Percentiles rank a stretch among this genome's conserved stretches.
Evolutionary conservation across 2,797 vertebrate genomes (phyloP).

Genomic region (Aldrovandia affinis): DNA sequence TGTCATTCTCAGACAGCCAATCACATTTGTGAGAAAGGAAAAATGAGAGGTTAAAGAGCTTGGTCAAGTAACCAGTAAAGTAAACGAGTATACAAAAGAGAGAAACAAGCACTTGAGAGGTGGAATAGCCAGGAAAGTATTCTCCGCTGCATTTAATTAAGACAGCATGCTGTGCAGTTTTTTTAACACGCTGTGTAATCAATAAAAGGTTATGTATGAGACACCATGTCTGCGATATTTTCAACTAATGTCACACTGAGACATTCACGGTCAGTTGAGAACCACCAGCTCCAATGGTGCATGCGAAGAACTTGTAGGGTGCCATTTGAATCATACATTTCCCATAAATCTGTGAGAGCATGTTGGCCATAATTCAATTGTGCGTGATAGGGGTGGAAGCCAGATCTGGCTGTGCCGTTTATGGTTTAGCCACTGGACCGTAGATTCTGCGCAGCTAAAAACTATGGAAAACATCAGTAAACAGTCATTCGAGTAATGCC

Average conservation of each 20-base stretch:
- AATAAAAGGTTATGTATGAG: neutral
- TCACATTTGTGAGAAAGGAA: slow-evolving; percentile 14
- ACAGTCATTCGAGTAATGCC: neutral
- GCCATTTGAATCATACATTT: neutral
- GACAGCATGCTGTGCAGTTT: neutral
- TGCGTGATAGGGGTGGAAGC: neutral
- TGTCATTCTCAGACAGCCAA: neutral
- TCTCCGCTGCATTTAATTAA: neutral
- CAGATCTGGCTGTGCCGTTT: neutral
- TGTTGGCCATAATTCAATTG: neutral
- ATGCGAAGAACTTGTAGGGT: neutral
- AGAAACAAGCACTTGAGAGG: neutral
- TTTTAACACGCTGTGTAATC: neutral
- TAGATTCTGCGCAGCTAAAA: neutral
- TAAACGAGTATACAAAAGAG: neutral
- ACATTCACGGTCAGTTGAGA: neutral
- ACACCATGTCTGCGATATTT: neutral
- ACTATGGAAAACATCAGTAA: neutral
- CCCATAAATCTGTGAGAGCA: neutral
- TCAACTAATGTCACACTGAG: neutral
- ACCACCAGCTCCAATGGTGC: neutral
- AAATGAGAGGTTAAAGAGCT: neutral
- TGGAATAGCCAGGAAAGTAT: neutral
- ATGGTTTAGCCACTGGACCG: neutral
- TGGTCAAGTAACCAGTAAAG: slow-evolving; percentile 14